These are phyloP conservation scores for Sphenopsis melanotis DNA, from an alignment of 2,797 vertebrate genomes.

Conservation along the genomic window DNA sequence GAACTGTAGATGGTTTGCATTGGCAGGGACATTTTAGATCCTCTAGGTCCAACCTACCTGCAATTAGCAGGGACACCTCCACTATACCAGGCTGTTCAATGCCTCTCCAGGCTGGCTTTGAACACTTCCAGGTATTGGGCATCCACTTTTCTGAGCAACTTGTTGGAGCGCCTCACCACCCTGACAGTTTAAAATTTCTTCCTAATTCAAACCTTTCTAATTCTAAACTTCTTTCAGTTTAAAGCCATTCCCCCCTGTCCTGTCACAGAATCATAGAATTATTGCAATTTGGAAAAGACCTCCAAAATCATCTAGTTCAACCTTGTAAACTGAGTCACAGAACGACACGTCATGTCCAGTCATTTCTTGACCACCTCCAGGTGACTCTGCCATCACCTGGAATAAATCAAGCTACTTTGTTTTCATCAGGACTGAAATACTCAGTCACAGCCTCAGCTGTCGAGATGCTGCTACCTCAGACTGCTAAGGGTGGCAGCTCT, in stretches of 20 bases:
- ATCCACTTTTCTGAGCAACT: not conserved
- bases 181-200: not conserved
- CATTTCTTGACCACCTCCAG: not conserved
- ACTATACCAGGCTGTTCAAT: not conserved
- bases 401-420: not conserved
- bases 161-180: not conserved
- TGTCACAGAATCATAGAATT: not conserved
- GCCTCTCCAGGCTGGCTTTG: not conserved
- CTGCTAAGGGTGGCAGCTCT: not conserved
- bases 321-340: not conserved
- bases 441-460: not conserved
- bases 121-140: not conserved
- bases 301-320: not conserved
- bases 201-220: not conserved
- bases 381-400: fast-evolving
- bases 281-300: not conserved
- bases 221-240: not conserved
- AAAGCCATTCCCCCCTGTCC: not conserved
- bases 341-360: not conserved
- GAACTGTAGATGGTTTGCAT: not conserved
- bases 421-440: not conserved
- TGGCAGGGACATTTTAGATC: not conserved
- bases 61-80: too few species aligned
- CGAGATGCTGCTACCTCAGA: not conserved
- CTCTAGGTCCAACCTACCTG: not conserved